These are phyloP conservation scores for Colletes collaris DNA, from an alignment of 2,888 invertebrate species.

Conservation along the genomic window DNA sequence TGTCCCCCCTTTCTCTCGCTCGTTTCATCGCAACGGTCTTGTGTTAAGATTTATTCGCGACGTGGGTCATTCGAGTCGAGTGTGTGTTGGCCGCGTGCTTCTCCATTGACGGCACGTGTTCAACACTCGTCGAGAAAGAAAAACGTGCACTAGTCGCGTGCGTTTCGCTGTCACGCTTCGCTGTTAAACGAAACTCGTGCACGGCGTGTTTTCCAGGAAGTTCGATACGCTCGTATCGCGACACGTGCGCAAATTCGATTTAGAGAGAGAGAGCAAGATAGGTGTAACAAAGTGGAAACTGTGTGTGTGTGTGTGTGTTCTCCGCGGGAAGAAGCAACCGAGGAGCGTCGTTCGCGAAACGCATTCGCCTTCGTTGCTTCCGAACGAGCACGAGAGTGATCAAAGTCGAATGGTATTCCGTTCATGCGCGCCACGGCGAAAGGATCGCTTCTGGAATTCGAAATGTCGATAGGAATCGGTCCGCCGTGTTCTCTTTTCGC, in stretches of 20 bases:
- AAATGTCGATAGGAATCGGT: not conserved
- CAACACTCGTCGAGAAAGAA: conserved; percentile 3
- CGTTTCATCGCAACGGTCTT: not conserved
- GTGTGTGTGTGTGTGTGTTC: not conserved
- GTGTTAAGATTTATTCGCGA: conserved; percentile 26
- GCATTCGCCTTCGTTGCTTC: conserved; percentile 2
- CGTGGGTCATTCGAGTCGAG: conserved; percentile 28
- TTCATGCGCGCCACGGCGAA: conserved; percentile 22
- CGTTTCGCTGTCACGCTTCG: conserved; percentile 5
- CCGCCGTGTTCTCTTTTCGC: not conserved
- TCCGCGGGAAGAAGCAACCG: not conserved
- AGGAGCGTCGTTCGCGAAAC: conserved; percentile 16
- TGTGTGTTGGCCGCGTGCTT: conserved; percentile 27
- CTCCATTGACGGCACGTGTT: conserved; percentile 36
- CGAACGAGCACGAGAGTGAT: conserved; percentile 5
- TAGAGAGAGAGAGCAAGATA: conserved; percentile 7
- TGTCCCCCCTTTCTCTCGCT: not conserved
- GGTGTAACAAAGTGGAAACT: conserved; percentile 17
- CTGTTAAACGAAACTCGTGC: not conserved
- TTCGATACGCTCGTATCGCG: not conserved
- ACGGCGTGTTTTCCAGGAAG: not conserved
- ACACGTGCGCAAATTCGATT: conserved; percentile 16
- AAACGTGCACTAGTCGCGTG: conserved; percentile 26
- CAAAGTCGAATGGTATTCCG: conserved; percentile 25
- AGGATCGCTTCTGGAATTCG: conserved; percentile 25